These are phyloP conservation scores for Luehdorfia chinensis DNA, from an alignment of 1,140 invertebrate genomes.

Conservation along the genomic window DNA sequence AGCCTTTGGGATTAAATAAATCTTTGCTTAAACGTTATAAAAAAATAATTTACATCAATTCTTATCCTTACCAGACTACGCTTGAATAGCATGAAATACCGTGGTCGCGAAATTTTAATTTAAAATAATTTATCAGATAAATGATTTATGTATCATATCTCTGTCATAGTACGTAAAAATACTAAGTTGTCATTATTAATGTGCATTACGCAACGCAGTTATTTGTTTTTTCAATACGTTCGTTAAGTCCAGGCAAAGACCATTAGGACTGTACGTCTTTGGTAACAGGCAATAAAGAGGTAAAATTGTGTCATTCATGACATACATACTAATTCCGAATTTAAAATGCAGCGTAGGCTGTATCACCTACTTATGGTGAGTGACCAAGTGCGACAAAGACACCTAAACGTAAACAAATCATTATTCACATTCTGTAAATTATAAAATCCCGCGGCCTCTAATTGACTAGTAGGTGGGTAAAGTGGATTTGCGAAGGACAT, in stretches of 20 bases:
- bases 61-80: too few relatives aligned
- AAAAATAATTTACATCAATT: too few relatives aligned
- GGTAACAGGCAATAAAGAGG: constrained; percentile 8
- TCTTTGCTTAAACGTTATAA: too few relatives aligned
- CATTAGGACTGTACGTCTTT: neutral
- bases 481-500: constrained; percentile 2
- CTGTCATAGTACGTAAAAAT: too few relatives aligned
- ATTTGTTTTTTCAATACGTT: neutral
- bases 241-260: neutral
- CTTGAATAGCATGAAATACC: too few relatives aligned
- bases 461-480: neutral
- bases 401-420: constrained; percentile 11
- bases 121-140: too few relatives aligned
- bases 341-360: constrained; percentile 7
- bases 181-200: too few relatives aligned
- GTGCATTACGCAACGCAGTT: too few relatives aligned
- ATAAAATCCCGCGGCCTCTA: constrained; percentile 5
- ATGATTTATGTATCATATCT: too few relatives aligned
- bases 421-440: constrained; percentile 15
- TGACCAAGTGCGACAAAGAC: constrained; percentile 1
- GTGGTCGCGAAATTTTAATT: too few relatives aligned
- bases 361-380: constrained; percentile 10
- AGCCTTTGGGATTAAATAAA: too few relatives aligned
- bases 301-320: constrained; percentile 11
- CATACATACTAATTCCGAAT: constrained; percentile 6